These are phyloP conservation scores for Onychomys torridus DNA, from an alignment of 2,797 vertebrate species.

Conservation along the genomic window DNA sequence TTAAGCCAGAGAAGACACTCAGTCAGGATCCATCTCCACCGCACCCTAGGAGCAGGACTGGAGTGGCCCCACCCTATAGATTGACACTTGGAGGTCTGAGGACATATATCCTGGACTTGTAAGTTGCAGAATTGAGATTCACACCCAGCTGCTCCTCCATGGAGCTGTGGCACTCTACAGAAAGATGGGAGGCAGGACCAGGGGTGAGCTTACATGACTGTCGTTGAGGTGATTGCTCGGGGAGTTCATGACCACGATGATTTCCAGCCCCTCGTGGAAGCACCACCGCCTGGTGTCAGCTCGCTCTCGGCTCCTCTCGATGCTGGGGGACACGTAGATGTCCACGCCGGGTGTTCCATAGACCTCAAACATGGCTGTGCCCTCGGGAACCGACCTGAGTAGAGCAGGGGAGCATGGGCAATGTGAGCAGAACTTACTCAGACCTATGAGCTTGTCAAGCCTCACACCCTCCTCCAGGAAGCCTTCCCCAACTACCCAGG, in stretches of 20 bases:
- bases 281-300: conserved; percentile 63
- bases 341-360: conserved; percentile 69
- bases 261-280: conserved; percentile 49
- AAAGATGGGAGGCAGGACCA: background rate
- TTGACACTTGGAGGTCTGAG: background rate
- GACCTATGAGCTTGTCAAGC: background rate
- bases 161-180: accelerated
- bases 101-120: background rate
- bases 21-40: accelerated
- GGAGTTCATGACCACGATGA: conserved; percentile 80
- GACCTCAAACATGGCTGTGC: conserved; percentile 78
- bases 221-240: conserved; percentile 79
- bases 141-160: background rate
- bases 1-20: background rate
- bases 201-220: conserved; percentile 73
- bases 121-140: background rate
- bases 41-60: background rate
- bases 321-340: conserved; percentile 53
- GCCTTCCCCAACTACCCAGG: background rate
- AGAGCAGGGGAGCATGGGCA: background rate
- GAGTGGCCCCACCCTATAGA: background rate
- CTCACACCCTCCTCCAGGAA: conserved; percentile 15
- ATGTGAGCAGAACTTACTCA: background rate
- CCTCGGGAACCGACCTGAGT: conserved; percentile 75
- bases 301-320: conserved; percentile 29